Conservation (phyloP, 2,113 vertebrate species). For the Hylia prasina region DNA sequence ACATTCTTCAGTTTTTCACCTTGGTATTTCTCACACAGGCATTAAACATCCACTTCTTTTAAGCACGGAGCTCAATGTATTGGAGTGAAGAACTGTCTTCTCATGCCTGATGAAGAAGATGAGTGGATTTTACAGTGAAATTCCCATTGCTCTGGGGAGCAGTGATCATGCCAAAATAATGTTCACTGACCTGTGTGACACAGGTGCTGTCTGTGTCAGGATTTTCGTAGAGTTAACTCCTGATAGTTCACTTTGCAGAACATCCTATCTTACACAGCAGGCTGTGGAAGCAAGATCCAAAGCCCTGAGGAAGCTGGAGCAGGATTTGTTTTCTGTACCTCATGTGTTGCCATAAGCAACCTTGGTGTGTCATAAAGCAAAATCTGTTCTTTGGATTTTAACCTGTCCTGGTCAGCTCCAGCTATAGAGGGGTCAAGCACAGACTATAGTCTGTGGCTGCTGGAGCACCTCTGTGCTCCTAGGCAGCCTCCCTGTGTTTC, state of each 20-base stretch:
- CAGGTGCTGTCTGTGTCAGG: neutral
- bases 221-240: neutral
- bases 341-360: neutral
- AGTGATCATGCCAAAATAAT: neutral
- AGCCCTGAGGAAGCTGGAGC: neutral
- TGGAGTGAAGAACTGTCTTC: neutral
- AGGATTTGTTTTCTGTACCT: neutral
- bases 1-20: constrained; percentile 1
- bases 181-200: neutral
- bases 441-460: neutral
- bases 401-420: neutral
- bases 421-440: neutral
- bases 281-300: neutral
- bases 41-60: constrained; percentile 1
- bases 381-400: neutral
- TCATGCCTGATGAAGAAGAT: neutral
- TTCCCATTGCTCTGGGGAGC: neutral
- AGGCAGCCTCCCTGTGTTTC: neutral
- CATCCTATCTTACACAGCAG: neutral
- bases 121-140: neutral
- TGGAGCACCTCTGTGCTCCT: neutral
- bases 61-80: neutral
- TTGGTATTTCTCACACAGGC: neutral
- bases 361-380: neutral
- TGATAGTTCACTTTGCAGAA: neutral